Conservation (phyloP, 2,113 vertebrate species). For the Brachypteracias leptosomus region DNA sequence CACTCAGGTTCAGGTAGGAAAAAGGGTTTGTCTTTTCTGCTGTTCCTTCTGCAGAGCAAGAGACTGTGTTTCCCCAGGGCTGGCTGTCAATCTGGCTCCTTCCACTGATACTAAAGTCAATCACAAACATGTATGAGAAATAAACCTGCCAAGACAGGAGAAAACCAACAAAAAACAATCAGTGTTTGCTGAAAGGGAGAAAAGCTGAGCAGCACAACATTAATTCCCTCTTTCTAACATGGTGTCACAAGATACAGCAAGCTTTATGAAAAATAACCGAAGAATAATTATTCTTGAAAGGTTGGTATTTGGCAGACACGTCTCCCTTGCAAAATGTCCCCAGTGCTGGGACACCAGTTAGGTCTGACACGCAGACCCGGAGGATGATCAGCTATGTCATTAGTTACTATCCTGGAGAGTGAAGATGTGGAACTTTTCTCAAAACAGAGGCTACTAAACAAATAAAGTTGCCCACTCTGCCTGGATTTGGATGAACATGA, state of each 20-base stretch:
- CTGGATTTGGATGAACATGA: neutral
- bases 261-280: neutral
- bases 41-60: neutral
- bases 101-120: neutral
- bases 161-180: constrained; percentile 29
- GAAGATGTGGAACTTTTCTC: neutral
- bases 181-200: neutral
- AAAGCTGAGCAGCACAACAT: neutral
- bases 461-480: neutral
- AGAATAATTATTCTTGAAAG: neutral
- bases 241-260: neutral
- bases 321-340: neutral
- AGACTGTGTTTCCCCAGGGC: neutral
- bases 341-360: fast-evolving
- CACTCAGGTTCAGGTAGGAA: neutral
- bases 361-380: neutral
- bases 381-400: neutral
- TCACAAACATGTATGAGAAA: neutral
- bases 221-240: constrained; percentile 11
- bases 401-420: neutral
- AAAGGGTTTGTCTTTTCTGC: neutral
- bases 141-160: constrained; percentile 30
- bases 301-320: neutral
- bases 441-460: neutral
- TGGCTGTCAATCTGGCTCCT: neutral